A percentile compares a stretch with the other conserved stretches of the same genome.
Conservation (phyloP, 2,797 vertebrate species). For the Muscicapa striata region DNA sequence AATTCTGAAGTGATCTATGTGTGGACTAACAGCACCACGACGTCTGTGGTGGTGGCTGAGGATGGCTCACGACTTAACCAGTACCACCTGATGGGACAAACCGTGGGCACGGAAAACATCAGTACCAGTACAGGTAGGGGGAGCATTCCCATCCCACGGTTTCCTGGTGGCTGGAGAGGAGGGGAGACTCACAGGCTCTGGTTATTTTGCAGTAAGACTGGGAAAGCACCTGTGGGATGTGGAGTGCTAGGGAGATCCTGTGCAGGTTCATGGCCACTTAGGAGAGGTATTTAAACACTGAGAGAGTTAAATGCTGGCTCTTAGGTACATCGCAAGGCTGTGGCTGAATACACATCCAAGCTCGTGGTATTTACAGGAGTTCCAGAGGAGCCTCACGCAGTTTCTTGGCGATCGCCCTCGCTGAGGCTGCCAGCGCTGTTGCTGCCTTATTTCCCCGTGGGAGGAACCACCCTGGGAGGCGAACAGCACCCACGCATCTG, state of each 20-base stretch:
- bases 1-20: conserved; percentile 95
- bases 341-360: background rate
- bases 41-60: conserved; percentile 94
- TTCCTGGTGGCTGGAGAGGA: background rate
- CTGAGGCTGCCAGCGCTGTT: background rate
- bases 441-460: background rate
- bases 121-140: conserved; percentile 90
- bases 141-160: background rate
- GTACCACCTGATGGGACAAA: conserved; percentile 94
- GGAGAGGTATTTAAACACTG: background rate
- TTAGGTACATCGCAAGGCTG: background rate
- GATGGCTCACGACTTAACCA: conserved; percentile 97
- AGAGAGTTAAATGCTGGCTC: background rate
- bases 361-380: background rate
- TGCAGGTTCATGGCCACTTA: background rate
- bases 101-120: conserved; percentile 91
- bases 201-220: background rate
- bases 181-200: background rate
- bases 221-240: background rate
- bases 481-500: conserved; percentile 32
- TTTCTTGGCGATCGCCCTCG: background rate
- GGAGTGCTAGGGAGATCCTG: background rate
- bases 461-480: background rate
- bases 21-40: conserved; percentile 89
- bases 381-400: background rate